Evolutionary conservation across 2,888 invertebrate species (phyloP), one percentile per base, ranked within the genome.

Genomic region (Dorcus parallelipipedus): DNA sequence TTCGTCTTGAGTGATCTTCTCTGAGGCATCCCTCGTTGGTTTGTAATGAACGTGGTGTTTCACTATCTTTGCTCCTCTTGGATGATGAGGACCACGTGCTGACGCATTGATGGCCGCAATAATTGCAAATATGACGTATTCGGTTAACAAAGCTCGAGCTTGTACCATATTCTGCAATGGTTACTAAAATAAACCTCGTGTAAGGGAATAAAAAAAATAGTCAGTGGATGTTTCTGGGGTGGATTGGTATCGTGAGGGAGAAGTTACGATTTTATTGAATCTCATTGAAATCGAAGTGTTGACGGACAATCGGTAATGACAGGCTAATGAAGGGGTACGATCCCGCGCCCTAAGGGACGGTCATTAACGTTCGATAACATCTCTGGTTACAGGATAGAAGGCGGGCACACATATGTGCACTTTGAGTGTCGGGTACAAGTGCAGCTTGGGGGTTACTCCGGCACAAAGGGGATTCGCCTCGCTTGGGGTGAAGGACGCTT

Each of bases 1-100:
- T 8, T 82, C 79, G 71, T 93, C 91, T 52, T 86, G 84, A 0
- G 87, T 90, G 47, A 91, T 76, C 59, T 88, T 86, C 6, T 84
- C 80, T 55, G 74, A 71, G 10, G 70, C 71, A n/a, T 76, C 75
- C 10, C 79, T 80, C 3, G 78, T 75, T 0, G 89, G 89, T 64
- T 81, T 80, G 73, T 88, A 86, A 73, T 89, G 87, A 38, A 82
- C 73, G 65, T 82, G 82, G 64, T 80, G 79, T 62, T 74, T 76
- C 0, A 77, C 78, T 6, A 73, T 74, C 64, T 68, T 71, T 61
- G 71, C 83, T 66, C 82, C 82, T 63, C 82, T 75, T 0, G 88
- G 88, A 76, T 88, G 88, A 73, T 85, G 85, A 1, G 88, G 88
- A 9, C 88, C 88, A 59, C 87, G 77, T 64, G 82, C 72, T 52